A percentile compares a stretch with the other conserved stretches of the same genome.
These are phyloP conservation scores for Drosophila lacertosa DNA, from an alignment of 1,140 invertebrate species.

Conservation along the genomic window DNA sequence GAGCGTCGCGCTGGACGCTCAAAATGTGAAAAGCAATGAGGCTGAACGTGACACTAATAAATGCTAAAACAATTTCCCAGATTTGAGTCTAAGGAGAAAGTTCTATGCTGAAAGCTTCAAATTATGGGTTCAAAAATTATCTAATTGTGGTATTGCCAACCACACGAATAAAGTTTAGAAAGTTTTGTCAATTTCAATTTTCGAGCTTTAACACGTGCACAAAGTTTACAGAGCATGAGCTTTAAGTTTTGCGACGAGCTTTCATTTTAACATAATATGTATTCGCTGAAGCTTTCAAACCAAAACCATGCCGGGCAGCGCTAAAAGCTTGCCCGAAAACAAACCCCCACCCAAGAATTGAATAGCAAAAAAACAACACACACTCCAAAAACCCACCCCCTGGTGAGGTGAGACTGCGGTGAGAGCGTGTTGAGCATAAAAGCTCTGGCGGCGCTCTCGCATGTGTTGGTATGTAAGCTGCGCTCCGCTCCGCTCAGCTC, in stretches of 20 bases:
- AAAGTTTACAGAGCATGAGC: constrained; percentile 3
- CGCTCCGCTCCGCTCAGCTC: constrained; percentile 29
- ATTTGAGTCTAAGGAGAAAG: not conserved
- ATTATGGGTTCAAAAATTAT: constrained; percentile 18
- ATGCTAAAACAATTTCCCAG: constrained; percentile 2
- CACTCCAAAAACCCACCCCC: constrained; percentile 35
- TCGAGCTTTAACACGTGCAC: constrained; percentile 4
- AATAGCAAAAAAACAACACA: not conserved
- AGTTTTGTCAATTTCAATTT: not conserved
- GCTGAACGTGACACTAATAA: constrained; percentile 55
- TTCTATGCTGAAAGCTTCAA: constrained; percentile 1
- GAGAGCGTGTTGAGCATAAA: constrained; percentile 28
- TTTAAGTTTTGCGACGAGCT: constrained; percentile 8
- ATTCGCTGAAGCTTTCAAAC: constrained; percentile 29
- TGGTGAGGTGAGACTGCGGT: not conserved
- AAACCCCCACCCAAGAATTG: constrained; percentile 45
- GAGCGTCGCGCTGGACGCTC: constrained; percentile 59
- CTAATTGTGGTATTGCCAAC: constrained; percentile 53
- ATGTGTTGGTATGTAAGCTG: constrained; percentile 67
- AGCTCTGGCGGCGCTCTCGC: constrained; percentile 27
- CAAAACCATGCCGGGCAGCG: constrained; percentile 39
- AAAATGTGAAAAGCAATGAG: constrained; percentile 66
- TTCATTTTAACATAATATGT: not conserved
- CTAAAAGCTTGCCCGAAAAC: constrained; percentile 36
- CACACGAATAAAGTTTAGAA: not conserved